These are phyloP conservation scores for Tanypteryx hageni DNA, from an alignment of 2,888 invertebrate genomes.

Conservation along the genomic window DNA sequence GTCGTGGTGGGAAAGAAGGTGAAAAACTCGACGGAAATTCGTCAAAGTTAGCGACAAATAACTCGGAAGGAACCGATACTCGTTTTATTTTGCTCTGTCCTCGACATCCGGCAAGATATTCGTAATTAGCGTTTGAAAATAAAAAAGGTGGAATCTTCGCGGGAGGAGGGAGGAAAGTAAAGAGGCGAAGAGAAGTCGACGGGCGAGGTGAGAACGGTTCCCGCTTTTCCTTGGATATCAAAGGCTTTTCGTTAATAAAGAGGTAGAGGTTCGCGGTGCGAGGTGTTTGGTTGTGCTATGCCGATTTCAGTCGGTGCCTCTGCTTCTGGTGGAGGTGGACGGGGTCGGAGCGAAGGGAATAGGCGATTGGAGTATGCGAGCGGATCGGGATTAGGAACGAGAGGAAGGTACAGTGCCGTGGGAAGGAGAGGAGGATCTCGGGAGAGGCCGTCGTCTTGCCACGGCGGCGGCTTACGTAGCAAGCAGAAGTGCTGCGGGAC, in stretches of 20 bases:
- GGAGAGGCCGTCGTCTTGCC: background rate
- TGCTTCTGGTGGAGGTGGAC: constrained; percentile 13
- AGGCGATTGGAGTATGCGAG: constrained; percentile 24
- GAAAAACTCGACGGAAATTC: background rate
- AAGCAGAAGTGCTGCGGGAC: background rate
- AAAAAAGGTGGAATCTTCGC: background rate
- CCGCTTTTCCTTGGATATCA: no score
- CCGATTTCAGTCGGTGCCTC: background rate
- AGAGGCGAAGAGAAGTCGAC: background rate
- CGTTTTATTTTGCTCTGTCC: background rate
- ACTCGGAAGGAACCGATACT: no score
- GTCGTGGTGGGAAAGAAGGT: background rate
- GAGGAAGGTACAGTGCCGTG: background rate
- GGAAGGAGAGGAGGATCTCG: background rate
- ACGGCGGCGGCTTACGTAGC: background rate
- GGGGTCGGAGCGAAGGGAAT: background rate
- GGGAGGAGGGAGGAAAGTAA: background rate
- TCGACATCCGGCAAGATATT: background rate
- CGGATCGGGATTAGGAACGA: background rate
- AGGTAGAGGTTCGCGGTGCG: no score
- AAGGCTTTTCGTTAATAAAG: no score
- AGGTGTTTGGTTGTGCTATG: background rate
- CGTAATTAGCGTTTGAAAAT: background rate
- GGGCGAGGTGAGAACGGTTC: no score
- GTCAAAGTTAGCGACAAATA: no score